phyloP scores from a whole-genome alignment of 2,888 invertebrate species.

The Sympetrum striolatum region DNA sequence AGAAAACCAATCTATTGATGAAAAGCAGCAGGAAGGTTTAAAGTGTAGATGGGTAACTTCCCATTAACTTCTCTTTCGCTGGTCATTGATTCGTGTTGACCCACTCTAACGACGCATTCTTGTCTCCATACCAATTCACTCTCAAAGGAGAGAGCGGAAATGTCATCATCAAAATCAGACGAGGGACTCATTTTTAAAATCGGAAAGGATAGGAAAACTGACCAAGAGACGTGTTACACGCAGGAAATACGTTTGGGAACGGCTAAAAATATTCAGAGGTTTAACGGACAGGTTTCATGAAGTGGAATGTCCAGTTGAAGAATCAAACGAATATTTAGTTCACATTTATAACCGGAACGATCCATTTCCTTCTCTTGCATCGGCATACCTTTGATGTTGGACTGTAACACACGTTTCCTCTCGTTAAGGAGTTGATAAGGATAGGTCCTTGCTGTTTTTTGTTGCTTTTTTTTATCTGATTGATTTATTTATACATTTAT shows the following conservation, averaged over 20 bases:
- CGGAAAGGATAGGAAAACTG: neutral
- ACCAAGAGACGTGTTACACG: neutral
- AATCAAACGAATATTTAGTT: neutral
- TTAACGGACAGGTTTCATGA: neutral
- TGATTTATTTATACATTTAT: too few relatives aligned
- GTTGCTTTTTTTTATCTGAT: too few relatives aligned
- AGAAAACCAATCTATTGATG: too few relatives aligned
- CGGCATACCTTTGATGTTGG: neutral
- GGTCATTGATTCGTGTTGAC: neutral
- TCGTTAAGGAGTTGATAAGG: neutral
- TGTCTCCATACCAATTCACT: neutral
- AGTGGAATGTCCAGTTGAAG: neutral
- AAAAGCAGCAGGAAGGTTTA: neutral
- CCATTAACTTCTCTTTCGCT: too few relatives aligned
- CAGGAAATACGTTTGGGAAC: neutral
- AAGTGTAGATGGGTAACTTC: neutral
- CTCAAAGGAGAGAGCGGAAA: constrained; percentile 1
- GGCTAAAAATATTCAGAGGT: neutral
- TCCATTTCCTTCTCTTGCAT: neutral
- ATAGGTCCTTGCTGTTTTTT: too few relatives aligned
- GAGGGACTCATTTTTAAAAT: neutral
- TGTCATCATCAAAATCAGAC: neutral
- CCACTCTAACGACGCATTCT: neutral
- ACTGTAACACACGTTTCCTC: neutral
- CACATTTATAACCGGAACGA: neutral